Conservation (phyloP, 23 tunicate species). For the Ciona savignyi region DNA sequence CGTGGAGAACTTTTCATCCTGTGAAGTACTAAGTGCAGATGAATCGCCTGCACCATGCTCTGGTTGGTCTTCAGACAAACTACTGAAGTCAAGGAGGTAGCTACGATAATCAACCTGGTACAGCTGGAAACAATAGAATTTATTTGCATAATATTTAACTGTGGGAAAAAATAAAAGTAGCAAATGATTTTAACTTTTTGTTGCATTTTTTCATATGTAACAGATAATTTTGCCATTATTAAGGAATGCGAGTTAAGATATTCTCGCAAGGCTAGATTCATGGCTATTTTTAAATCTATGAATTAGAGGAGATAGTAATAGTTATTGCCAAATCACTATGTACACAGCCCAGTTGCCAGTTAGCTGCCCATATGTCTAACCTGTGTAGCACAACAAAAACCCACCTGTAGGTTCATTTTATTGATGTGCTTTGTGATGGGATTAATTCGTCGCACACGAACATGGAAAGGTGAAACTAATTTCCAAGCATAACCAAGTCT, state of each 20-base stretch:
- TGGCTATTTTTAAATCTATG: no score
- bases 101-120: constrained; percentile 91
- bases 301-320: no score
- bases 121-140: constrained; percentile 25
- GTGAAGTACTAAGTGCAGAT: constrained; percentile 19
- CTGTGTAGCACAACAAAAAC: no score
- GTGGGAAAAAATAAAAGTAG: neutral
- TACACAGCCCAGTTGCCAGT: no score
- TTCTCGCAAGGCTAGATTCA: no score
- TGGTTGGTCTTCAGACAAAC: constrained; percentile 53
- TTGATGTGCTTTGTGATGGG: constrained; percentile 78
- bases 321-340: no score
- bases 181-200: neutral
- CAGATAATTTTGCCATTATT: no score
- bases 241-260: no score
- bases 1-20: constrained; percentile 31
- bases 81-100: constrained; percentile 93
- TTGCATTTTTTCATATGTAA: no score
- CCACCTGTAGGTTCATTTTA: constrained; percentile 93
- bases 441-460: constrained; percentile 70
- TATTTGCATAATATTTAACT: neutral
- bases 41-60: constrained; percentile 1
- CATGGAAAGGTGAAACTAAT: constrained; percentile 75
- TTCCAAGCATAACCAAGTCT: constrained; percentile 85
- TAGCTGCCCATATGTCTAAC: no score